Conservation (phyloP, 2,797 vertebrate species). For the Thripadectes ignobilis region DNA sequence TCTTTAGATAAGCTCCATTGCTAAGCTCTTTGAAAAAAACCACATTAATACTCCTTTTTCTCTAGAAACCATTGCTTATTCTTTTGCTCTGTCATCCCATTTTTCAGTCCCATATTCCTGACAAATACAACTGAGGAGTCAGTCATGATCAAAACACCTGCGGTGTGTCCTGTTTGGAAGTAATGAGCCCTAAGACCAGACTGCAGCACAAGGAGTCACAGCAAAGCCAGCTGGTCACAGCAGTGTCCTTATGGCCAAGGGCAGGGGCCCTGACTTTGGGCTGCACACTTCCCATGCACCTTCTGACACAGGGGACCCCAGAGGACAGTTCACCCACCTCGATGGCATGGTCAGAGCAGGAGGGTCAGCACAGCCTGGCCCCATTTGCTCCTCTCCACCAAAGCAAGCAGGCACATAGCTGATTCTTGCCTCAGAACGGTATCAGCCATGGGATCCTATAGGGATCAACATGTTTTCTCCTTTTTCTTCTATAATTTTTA, state of each 20-base stretch:
- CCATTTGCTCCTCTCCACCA: not conserved
- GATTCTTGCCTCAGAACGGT: not conserved
- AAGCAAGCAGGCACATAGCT: not conserved
- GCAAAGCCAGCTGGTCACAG: not conserved
- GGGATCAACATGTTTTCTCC: not conserved
- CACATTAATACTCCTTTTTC: not conserved
- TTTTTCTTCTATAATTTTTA: not conserved
- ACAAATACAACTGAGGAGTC: not conserved
- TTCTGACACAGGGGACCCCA: not conserved
- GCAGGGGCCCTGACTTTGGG: not conserved
- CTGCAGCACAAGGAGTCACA: not conserved
- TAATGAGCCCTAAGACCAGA: not conserved
- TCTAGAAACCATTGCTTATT: not conserved
- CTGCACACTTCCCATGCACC: fast-evolving
- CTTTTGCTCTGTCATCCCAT: not conserved
- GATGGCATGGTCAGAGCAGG: not conserved
- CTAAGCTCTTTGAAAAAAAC: not conserved
- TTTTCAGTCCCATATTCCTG: not conserved
- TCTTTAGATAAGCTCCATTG: not conserved
- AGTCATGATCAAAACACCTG: not conserved
- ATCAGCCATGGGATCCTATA: not conserved
- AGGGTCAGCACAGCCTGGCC: not conserved
- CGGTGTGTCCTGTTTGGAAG: not conserved
- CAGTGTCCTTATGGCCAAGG: not conserved
- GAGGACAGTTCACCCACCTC: fast-evolving